Conservation (phyloP, 2,113 vertebrate genomes). For the Psittacus erithacus region DNA sequence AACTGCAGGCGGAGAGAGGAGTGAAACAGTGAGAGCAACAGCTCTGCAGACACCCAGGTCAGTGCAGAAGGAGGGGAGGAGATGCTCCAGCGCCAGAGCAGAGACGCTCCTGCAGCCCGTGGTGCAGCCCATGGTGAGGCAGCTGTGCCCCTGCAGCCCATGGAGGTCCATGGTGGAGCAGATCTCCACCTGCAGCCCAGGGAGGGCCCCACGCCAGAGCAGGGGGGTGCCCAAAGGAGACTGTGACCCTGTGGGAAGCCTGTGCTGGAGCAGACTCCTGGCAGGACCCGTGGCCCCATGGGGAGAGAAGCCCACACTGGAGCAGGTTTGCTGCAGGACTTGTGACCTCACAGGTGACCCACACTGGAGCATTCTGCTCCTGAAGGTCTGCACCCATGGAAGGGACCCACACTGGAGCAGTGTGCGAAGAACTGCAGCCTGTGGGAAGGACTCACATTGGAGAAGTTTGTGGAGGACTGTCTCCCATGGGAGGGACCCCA, state of each 20-base stretch:
- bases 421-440: neutral
- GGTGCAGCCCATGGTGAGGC: neutral
- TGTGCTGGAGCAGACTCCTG: neutral
- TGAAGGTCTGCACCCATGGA: neutral
- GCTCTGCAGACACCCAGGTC: neutral
- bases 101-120: fast-evolving
- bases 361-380: neutral
- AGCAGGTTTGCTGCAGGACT: neutral
- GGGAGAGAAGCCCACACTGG: neutral
- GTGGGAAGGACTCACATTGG: neutral
- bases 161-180: neutral
- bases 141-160: neutral
- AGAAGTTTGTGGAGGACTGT: neutral
- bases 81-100: neutral
- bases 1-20: neutral
- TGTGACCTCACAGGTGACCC: neutral
- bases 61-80: neutral
- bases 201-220: neutral
- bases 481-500: neutral
- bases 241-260: neutral
- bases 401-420: fast-evolving
- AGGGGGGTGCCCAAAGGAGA: neutral
- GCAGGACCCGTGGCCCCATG: neutral
- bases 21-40: neutral
- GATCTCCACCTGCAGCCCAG: neutral